Conservation (phyloP, 2,888 invertebrate genomes). For the Trisateles emortualis region DNA sequence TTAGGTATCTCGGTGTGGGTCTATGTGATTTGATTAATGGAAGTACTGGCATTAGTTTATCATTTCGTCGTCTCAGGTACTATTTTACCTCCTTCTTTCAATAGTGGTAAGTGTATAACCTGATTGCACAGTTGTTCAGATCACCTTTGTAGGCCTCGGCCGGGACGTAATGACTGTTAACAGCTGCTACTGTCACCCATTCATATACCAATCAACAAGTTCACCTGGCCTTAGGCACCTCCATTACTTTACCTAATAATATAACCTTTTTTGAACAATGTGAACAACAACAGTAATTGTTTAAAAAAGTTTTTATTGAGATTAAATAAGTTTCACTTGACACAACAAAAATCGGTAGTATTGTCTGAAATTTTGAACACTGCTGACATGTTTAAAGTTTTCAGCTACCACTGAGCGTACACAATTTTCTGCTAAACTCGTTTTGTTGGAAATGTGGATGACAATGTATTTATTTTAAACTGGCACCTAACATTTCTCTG, state of each 20-base stretch:
- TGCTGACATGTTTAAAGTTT: slow-evolving; percentile 1
- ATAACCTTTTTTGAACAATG: no score
- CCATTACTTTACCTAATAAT: no score
- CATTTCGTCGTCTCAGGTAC: background rate
- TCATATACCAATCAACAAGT: no score
- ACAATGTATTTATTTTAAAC: background rate
- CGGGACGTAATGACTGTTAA: no score
- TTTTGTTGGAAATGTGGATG: slow-evolving; percentile 6
- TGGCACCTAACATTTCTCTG: no score
- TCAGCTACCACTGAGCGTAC: slow-evolving; percentile 1
- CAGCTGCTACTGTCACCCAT: no score
- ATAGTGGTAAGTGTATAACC: background rate
- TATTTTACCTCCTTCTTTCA: background rate
- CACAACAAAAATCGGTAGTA: background rate
- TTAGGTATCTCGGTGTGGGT: background rate
- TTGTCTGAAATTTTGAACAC: slow-evolving; percentile 2
- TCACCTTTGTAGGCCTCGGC: no score
- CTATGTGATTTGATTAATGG: background rate
- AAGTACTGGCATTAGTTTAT: background rate
- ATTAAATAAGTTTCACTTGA: no score
- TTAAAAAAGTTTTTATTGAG: no score
- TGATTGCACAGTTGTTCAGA: no score
- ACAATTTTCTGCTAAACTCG: slow-evolving; percentile 7
- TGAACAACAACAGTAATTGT: no score
- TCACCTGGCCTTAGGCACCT: no score